Evolutionary conservation across 64 coral and sea anemone genomes (phyloP).

Genomic region (Astreopora myriophthalma): DNA sequence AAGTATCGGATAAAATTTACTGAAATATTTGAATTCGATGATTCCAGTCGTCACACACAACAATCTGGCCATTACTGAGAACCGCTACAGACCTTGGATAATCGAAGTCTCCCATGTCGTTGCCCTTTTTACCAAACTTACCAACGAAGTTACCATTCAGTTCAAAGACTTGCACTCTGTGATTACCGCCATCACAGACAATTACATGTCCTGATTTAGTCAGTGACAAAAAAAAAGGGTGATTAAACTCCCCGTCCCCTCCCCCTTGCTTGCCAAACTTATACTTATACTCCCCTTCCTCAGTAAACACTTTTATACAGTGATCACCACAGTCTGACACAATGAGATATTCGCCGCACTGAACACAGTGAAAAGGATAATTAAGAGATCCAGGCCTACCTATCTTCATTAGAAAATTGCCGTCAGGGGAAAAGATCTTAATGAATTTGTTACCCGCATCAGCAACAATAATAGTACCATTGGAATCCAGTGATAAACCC

Average conservation of each 20-base stretch:
- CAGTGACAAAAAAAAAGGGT: background rate
- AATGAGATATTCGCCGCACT: slow-evolving; percentile 8
- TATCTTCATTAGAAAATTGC: slow-evolving; percentile 52
- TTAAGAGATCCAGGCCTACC: background rate
- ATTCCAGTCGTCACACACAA: no score
- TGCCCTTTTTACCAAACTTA: background rate
- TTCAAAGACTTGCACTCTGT: slow-evolving; percentile 29
- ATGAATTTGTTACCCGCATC: background rate
- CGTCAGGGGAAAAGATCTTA: background rate
- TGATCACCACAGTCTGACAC: background rate
- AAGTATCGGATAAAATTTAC: no score
- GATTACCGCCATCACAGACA: slow-evolving; percentile 9
- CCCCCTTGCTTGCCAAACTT: slow-evolving; percentile 1
- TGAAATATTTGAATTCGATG: no score
- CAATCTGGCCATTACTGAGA: no score
- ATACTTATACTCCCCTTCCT: slow-evolving; percentile 40
- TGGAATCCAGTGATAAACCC: no score
- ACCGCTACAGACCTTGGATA: no score
- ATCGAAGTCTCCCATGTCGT: no score
- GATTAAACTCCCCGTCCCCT: background rate
- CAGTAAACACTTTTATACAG: slow-evolving; percentile 27
- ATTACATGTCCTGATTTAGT: slow-evolving; percentile 3
- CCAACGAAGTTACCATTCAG: slow-evolving; percentile 31
- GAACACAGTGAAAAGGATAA: background rate
- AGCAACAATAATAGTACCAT: background rate